Conservation (phyloP, 2,888 invertebrate species). For the Caenorhabditis wallacei region DNA sequence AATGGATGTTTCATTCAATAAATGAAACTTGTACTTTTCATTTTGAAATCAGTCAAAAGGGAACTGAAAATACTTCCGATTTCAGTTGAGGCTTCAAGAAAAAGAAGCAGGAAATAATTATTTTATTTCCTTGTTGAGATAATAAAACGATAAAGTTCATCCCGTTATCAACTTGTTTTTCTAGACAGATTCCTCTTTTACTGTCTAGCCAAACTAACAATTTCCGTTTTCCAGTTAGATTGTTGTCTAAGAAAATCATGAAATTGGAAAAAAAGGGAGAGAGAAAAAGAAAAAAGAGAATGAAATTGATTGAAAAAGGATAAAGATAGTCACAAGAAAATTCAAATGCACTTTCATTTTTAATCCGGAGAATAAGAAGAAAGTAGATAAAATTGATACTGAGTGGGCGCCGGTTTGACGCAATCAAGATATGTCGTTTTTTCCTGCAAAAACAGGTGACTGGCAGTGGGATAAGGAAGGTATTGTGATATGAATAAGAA, state of each 20-base stretch:
- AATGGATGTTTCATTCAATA: neutral
- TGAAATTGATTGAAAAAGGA: neutral
- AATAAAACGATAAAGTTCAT: slow-evolving; percentile 7
- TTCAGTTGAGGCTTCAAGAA: too few species aligned
- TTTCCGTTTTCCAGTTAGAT: slow-evolving; percentile 38
- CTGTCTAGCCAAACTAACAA: slow-evolving; percentile 30
- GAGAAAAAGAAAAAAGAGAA: slow-evolving; percentile 1
- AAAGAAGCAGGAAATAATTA: too few species aligned
- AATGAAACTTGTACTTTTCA: too few species aligned
- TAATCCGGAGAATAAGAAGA: slow-evolving; percentile 23
- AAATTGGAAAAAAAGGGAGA: neutral
- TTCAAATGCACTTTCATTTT: slow-evolving; percentile 41
- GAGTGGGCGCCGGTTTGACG: slow-evolving; percentile 47
- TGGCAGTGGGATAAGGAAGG: slow-evolving; percentile 26
- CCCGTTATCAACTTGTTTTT: slow-evolving; percentile 28
- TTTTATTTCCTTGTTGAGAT: slow-evolving; percentile 8
- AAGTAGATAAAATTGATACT: slow-evolving; percentile 43
- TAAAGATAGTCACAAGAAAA: slow-evolving; percentile 19
- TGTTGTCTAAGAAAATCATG: slow-evolving; percentile 5
- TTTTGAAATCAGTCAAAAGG: too few species aligned
- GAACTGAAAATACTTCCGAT: too few species aligned
- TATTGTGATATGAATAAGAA: neutral
- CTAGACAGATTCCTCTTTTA: slow-evolving; percentile 31
- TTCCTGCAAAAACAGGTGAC: slow-evolving; percentile 51
- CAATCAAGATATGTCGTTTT: slow-evolving; percentile 14